Base-by-base conservation (phyloP, 2,797 vertebrate genomes). In the Cetoscarus ocellatus region DNA sequence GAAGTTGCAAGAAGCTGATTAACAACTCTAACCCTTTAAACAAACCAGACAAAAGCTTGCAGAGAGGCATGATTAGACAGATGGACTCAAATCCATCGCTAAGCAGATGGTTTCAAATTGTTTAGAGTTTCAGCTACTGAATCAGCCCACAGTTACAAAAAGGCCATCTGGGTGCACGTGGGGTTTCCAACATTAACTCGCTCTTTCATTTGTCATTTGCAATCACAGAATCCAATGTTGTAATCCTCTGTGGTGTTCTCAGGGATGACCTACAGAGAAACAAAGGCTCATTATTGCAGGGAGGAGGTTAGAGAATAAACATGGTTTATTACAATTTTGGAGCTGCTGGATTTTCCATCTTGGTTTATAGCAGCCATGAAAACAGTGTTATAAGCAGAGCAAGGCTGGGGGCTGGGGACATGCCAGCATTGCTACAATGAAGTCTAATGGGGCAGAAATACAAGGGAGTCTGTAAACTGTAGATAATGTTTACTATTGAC, bases 71-170 rank as follows among this genome's bases (percentile, higher is more conserved):
- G 45, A 83, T 86, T 58, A 71, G 70, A 82, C 86, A 86, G 86
- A 89, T 86, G 83, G 86, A 83, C 67, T 82, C 71, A 58, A 74
- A 90, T 85, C 77, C 77, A 86, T 86, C 80, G 76, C 35, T 34
- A 55, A 67, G 67, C 87, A 91, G 88, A 91, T 92, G 90, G 85
- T 58, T 66, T 69, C 39, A 76, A 82, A 86, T 75, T 73, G 86
- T 90, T 86, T 82, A 87, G 78, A 76, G 79, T 73, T 73, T 61
- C 59, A 77, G 84, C 71, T 51, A 61, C 51, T 74, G 73, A 84
- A 86, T 85, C 81, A 59, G 84, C 85, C 77, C 77, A 79, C 59
- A 80, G 73, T 87, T 55, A 88, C 73, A 76, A 81, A 84, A 85
- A 84, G 71, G 78, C 88, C 86, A 89, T 90, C 88, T 91, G 91